Evolutionary conservation across 2,888 invertebrate genomes (phyloP), one percentile per base, ranked within the genome.

Genomic region (Acrobasis suavella): DNA sequence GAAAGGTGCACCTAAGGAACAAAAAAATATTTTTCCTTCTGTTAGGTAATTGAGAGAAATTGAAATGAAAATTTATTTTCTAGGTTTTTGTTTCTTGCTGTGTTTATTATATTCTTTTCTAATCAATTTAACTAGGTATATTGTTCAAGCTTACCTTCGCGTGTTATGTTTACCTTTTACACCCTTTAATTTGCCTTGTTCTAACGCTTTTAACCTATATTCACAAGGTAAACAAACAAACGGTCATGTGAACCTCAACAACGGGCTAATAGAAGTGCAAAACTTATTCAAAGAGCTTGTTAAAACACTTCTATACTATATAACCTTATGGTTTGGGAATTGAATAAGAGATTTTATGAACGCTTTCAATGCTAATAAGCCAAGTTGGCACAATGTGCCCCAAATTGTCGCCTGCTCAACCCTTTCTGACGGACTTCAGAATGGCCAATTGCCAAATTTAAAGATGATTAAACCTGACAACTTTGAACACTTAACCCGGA

Each of bases 1-100:
- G 75, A 91, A 90, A 42, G 89, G 90, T 39, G 77, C 73, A 60
- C 81, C 91, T 89, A 74, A 62, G 42, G 22, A 60, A 39, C 9
- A 17, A 60, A 50, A 50, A 59, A 37, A 38, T 56, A 42, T 56
- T 39, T 55, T 39, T 56, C 17, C 22, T 56, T 42, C 17, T 56
- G 42, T 17, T 17, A 55, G 16, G 17, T 42, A 56, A 56, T 56
- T 17, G 17, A 56, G 56, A 56, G n/a, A 42, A 56, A 56, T 22
- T 10, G 8, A 46, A 56, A 56, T 22, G 16, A 46, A 50, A 22
- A 32, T n/a, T 58, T 46, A 37, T 46, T 58, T 39, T 56, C 42
- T 17, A 46, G n/a, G 32, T 56, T 49, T 58, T 17, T 58, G 17
- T 39, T 58, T 14, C 56, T 42, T 38, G 14, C 10, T 37, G 5